Evolutionary conservation across 64 coral and sea anemone species (phyloP), one percentile per base, ranked within the genome.

Genomic region (Pachyseris speciosa): DNA sequence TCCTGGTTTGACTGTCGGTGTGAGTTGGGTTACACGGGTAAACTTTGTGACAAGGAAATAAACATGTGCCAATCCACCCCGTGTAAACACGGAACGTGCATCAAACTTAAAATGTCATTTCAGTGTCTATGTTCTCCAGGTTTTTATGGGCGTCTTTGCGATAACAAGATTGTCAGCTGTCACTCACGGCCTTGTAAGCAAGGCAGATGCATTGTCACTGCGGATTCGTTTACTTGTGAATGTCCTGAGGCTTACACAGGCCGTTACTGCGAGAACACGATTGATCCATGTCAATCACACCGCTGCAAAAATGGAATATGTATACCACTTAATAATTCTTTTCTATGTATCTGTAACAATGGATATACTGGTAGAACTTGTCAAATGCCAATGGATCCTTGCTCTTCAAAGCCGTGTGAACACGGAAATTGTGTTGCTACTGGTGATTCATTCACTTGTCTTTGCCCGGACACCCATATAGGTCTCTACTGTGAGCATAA

Each of bases 51-150:
- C 10, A 76, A 29, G 25, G 28, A 64, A 60, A 83, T 96, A 17
- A 37, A 96, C 61, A 66, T 72, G 17, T 96, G 94, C 53, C 67
- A 38, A 16, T 84, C 78, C 27, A 84, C 43, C n/a, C 96, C 92
- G 11, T 98, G 96, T 67, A 68, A 70, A 69, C 64, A 92, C 75
- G 96, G 96, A 7, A 80, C 11, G 9, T 98, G 96, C 50, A 2
- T 96, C 25, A 70, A 64, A 36, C 67, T 76, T 27, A 39, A 12
- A 58, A 53, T 72, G 37, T 86, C 83, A 37, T 84, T 84, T 59
- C 24, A 33, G 34, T 89, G 85, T 41, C 38, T 4, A 9, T 86
- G 85, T 73, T 12, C 57, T 22, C 37, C 64, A 31, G 32, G 74
- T 25, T 98, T 84, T 29, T 41, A 45, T 34, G 91, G 91, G 17